Conservation (phyloP, 2,888 invertebrate genomes). For the Nephrotoma flavescens region DNA sequence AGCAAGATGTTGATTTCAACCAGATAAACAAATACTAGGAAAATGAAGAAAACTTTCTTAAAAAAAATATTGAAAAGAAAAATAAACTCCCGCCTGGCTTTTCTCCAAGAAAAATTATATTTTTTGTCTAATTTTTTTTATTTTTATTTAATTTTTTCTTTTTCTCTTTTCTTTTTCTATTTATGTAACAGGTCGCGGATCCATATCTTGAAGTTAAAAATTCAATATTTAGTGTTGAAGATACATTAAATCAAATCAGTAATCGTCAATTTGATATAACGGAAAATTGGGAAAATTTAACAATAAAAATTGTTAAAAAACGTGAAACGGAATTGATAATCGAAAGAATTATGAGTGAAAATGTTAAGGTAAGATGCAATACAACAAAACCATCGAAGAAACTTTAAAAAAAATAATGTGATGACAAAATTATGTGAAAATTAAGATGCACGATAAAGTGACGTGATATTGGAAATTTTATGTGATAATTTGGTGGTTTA, state of each 20-base stretch:
- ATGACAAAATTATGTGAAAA: not conserved
- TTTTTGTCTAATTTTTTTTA: not conserved
- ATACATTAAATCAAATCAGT: constrained; percentile 49
- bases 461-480: not conserved
- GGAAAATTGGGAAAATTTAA: constrained; percentile 56
- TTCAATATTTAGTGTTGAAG: constrained; percentile 50
- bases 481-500: not conserved
- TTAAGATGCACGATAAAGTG: not conserved
- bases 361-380: constrained; percentile 41
- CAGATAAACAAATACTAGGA: not conserved
- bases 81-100: constrained; percentile 10
- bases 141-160: constrained; percentile 14
- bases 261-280: constrained; percentile 48
- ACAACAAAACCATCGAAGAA: not conserved
- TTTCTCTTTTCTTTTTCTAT: constrained; percentile 19
- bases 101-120: constrained; percentile 11
- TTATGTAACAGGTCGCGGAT: constrained; percentile 42
- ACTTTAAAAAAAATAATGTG: not conserved
- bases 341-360: constrained; percentile 44
- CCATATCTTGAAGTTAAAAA: constrained; percentile 52
- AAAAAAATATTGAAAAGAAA: not conserved
- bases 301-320: constrained; percentile 45
- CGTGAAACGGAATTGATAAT: constrained; percentile 35
- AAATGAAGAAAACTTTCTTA: not conserved
- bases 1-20: not conserved